These are phyloP conservation scores for Ernsta delagoae DNA, from an alignment of 2,888 invertebrate genomes.

Conservation along the genomic window DNA sequence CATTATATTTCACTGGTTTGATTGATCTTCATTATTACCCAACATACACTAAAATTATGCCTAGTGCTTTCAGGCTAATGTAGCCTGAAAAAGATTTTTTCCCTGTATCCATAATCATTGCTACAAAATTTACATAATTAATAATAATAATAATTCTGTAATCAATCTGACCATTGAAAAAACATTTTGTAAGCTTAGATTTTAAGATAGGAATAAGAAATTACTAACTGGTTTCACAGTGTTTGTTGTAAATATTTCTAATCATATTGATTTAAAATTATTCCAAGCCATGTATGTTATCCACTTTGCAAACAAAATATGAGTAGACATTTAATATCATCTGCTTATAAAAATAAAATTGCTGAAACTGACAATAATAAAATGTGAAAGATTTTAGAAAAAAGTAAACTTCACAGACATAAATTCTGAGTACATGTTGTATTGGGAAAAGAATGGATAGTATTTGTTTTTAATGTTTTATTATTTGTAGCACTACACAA, in stretches of 20 bases:
- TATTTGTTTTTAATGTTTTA: conserved; percentile 1
- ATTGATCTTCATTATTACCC: conserved; percentile 15
- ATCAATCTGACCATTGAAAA: conserved; percentile 36
- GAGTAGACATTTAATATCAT: conserved; percentile 34
- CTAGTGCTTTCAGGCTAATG: conserved; percentile 11
- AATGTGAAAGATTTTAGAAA: conserved; percentile 6
- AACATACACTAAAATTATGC: conserved; percentile 10
- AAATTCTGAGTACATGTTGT: conserved; percentile 18
- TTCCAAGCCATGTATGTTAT: conserved; percentile 21
- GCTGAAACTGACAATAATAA: conserved; percentile 14
- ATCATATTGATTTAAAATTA: conserved; percentile 27
- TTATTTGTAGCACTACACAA: conserved; percentile 1
- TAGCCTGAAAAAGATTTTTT: conserved; percentile 20
- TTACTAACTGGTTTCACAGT: conserved; percentile 26
- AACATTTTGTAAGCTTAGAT: background rate
- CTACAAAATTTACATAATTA: background rate
- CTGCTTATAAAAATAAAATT: conserved; percentile 15
- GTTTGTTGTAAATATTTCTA: conserved; percentile 29
- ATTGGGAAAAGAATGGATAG: conserved; percentile 10
- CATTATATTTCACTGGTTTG: conserved; percentile 25
- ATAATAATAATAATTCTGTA: conserved; percentile 6
- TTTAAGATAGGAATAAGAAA: no score
- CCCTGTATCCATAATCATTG: conserved; percentile 32
- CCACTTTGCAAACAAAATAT: conserved; percentile 21
- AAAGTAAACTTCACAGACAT: conserved; percentile 6